Base-by-base conservation (phyloP, 2,113 vertebrate genomes). In the Rhea pennata region DNA sequence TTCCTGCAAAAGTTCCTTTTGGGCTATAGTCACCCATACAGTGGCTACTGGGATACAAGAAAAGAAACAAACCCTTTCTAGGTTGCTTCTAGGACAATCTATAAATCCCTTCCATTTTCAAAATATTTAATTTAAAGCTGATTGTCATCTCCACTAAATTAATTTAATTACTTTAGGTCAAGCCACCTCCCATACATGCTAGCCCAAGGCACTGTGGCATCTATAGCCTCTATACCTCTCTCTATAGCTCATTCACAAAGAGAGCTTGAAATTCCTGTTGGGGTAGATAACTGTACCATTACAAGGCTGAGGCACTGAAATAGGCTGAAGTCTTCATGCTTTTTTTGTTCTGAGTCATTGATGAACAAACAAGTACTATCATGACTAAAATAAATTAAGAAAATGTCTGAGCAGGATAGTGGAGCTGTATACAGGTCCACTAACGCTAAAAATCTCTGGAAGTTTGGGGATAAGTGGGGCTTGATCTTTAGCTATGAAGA, bases 1-100 rank as follows among this genome's bases (percentile, higher is more conserved):
- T 33, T 85, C 42, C 27, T 61, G 15, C 0, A 0, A 0, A 0
- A 71, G 21, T 39, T 64, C 19, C 51, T 88, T 81, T 54, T 20
- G 64, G 50, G 24, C 50, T 72, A 6, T n/a, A 20, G 27, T 50
- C 48, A 78, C 27, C 0, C 0, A 4, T 7, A 22, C 24, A n/a
- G 0, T 1, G 54, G 10, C 10, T 90, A 64, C 88, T 46, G 76
- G 72, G 65, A 31, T 29, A 64, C 19, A 36, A 26, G 22, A 71
- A 26, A 42, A 80, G 22, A 5, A 69, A 6, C 6, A 71, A 81
- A n/a, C 11, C 20, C 8, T 76, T 83, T 81, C 53, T 24, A 56
- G 12, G 6, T 81, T 78, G 46, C 48, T 81, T 2, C 1, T 33
- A 86, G 42, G 6, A 46, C 20, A 72, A 20, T 15, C 29, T 65